These are phyloP conservation scores for Rhinolophus ferrumequinum DNA, from an alignment of 2,113 vertebrate species.

Conservation along the genomic window DNA sequence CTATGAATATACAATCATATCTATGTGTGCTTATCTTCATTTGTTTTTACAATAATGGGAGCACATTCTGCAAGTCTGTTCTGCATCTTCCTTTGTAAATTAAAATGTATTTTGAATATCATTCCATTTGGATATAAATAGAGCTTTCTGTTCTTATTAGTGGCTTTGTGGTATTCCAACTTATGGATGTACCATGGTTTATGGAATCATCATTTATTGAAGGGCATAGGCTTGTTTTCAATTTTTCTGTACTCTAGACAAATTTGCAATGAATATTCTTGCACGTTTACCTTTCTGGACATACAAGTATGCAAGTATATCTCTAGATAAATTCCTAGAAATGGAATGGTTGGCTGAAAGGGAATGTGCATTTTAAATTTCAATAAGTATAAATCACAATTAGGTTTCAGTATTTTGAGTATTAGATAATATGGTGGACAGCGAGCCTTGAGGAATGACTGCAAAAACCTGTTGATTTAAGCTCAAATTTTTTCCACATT, in stretches of 20 bases:
- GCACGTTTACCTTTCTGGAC: background rate
- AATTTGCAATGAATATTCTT: background rate
- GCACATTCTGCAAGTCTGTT: background rate
- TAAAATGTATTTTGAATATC: background rate
- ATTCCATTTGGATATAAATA: constrained; percentile 2
- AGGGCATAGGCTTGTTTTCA: background rate
- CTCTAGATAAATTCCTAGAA: background rate
- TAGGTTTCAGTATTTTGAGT: background rate
- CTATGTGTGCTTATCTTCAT: background rate
- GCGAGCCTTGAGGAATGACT: background rate
- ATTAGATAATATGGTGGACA: background rate
- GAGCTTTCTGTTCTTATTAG: constrained; percentile 17
- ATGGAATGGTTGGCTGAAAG: background rate
- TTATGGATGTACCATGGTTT: background rate
- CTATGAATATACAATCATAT: background rate
- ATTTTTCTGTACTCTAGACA: background rate
- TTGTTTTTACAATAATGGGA: background rate
- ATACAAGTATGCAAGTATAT: background rate
- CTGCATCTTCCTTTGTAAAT: background rate
- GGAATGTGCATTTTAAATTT: background rate
- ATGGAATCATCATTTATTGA: background rate
- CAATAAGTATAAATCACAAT: background rate
- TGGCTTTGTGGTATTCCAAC: background rate
- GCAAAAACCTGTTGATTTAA: background rate
- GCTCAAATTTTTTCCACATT: background rate